Base-by-base conservation (phyloP, 2,797 vertebrate species). In the Esox masquinongy region DNA sequence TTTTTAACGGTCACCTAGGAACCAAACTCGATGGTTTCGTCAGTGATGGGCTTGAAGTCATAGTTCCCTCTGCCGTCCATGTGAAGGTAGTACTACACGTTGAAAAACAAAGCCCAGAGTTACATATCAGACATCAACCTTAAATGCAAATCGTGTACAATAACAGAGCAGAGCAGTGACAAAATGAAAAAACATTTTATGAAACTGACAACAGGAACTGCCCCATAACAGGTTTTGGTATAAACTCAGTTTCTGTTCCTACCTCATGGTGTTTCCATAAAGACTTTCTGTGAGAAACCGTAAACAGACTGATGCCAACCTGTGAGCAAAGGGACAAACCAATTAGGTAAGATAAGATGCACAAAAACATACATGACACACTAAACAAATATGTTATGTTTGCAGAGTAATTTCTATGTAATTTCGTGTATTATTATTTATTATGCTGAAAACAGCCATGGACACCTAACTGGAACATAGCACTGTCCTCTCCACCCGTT, bases 51-150 rank as follows among this genome's bases (percentile, higher is more conserved):
- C 88, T 97, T 98, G 91, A 99, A 99, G 70, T 98, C 97, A 2
- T 99, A 99, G 91, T 94, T 96, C 73, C 98, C 97, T 92, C 98
- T 94, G 50, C 98, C 97, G 24, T 99, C 98, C 97, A 99, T 99
- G 88, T 96, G 97, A 75, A 99, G 95, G 70, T 99, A 99, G 88
- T 91, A 97, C 98, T 99, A 47, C 9, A 47, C 36, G 7, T 7
- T 14, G 76, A 0, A 83, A 3, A 74, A 79, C 12, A 70, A 16
- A 69, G n/a, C 43, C 0, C 47, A 36, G 1, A 47, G 26, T 84
- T 5, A 67, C 31, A 74, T 72, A 47, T 3, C 43, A 47, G 43
- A 47, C 43, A 47, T 47, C 43, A 11, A 47, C 6, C 43, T 47
- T 39, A 39, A 31, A 39, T 39, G 36, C 36, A 1, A 39, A 39